Conservation (phyloP, 2,113 vertebrate genomes). For the Zapus hudsonius region DNA sequence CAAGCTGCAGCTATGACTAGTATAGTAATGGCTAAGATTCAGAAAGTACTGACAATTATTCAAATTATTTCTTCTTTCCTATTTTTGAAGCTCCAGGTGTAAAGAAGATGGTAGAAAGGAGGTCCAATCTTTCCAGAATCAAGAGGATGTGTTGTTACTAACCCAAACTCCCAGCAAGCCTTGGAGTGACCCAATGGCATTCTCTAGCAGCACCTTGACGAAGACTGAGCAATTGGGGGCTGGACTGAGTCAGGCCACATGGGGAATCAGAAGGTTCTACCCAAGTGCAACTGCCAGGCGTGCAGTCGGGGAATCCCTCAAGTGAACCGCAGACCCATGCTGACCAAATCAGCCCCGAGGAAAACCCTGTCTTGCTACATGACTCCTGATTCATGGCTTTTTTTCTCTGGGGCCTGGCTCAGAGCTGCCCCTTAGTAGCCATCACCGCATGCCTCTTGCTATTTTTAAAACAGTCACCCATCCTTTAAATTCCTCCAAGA, state of each 20-base stretch:
- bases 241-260: constrained; percentile 62
- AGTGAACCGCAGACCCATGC: constrained; percentile 49
- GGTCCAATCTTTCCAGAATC: not conserved
- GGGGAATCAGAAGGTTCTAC: constrained; percentile 25
- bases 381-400: constrained; percentile 76
- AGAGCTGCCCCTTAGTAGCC: constrained; percentile 29
- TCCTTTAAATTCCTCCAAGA: not conserved
- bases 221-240: constrained; percentile 47
- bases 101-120: not conserved
- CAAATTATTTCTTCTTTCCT: constrained; percentile 44
- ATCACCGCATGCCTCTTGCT: not conserved
- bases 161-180: not conserved
- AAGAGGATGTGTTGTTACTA: not conserved
- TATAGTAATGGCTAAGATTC: not conserved
- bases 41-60: constrained; percentile 49
- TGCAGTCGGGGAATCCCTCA: constrained; percentile 72
- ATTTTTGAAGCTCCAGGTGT: constrained; percentile 3
- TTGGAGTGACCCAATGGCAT: not conserved
- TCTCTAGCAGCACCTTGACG: constrained; percentile 31
- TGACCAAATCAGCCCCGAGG: constrained; percentile 57
- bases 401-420: constrained; percentile 26
- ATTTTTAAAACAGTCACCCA: not conserved
- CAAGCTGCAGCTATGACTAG: constrained; percentile 59
- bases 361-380: constrained; percentile 80
- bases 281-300: fast-evolving